Base-by-base conservation (phyloP, 1,140 invertebrate genomes). In the Ceratosolen solmsi region DNA sequence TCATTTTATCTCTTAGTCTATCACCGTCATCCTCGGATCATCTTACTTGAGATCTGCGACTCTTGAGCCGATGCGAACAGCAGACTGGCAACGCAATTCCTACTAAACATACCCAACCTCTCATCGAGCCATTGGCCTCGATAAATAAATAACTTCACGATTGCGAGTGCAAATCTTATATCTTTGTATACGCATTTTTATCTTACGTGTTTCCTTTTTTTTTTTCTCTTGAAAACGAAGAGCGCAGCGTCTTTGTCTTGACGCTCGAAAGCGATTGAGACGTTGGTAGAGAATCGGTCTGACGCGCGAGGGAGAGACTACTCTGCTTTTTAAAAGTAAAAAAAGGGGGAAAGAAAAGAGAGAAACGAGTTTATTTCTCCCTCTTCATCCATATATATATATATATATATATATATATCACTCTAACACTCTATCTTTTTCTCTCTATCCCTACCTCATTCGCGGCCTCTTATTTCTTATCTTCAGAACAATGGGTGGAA, bases 101-200 rank as follows among this genome's bases (percentile, higher is more conserved):
- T 72, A 46, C 65, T 72, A 79, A 81, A 79, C 72, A 65, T 65
- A 36, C 30, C 60, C 2, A 13, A 51, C 60, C 65, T 58, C 77
- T 41, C 76, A 80, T 82, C 83, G 82, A 86, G 85, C 86, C 86
- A 87, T 86, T 86, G 84, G 84, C 84, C 84, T 72, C 83, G 76
- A 75, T 74, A 84, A 84, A 73, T 71, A 82, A 73, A 75, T 74
- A 71, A 79, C 33, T 22, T 41, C 60, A 56, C 65, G 58, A 71
- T 80, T 81, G 76, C 56, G 82, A 84, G 83, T 77, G 83, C 87
- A 87, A 87, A 87, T 87, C 84, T 82, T 87, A 38, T 86, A 84
- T 87, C 84, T 88, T 86, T 87, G 85, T 73, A 73, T 73, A 33
- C 15, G 71, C 49, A 81, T 49, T 27, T 68, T 78, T 78, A 36